These are phyloP conservation scores for Apodemia hepburni DNA, from an alignment of 2,888 invertebrate species.

Conservation along the genomic window DNA sequence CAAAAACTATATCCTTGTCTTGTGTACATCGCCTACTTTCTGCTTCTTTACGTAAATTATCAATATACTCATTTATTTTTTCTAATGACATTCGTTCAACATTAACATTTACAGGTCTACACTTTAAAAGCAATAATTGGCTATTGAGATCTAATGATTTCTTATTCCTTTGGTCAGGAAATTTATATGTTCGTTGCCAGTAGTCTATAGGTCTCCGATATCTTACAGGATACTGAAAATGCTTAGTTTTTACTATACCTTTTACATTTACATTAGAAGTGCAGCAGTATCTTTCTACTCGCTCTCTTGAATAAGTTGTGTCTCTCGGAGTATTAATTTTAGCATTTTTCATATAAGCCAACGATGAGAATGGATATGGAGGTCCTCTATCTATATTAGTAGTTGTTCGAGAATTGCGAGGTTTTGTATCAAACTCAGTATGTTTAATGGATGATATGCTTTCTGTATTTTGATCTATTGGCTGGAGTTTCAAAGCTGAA, in stretches of 20 bases:
- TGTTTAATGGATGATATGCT: slow-evolving; percentile 29
- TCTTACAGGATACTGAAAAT: slow-evolving; percentile 59
- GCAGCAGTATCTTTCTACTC: slow-evolving; percentile 69
- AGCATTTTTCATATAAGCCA: slow-evolving; percentile 61
- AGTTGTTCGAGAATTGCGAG: slow-evolving; percentile 54
- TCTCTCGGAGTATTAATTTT: slow-evolving; percentile 56
- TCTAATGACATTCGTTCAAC: slow-evolving; percentile 61
- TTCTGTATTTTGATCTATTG: slow-evolving; percentile 38
- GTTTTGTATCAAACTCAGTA: slow-evolving; percentile 40
- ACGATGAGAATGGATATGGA: slow-evolving; percentile 71
- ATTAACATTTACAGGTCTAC: slow-evolving; percentile 68
- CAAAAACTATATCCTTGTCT: slow-evolving; percentile 69
- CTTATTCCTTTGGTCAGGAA: slow-evolving; percentile 66
- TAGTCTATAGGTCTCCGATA: slow-evolving; percentile 70
- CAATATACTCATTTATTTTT: slow-evolving; percentile 63
- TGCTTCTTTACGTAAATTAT: slow-evolving; percentile 50
- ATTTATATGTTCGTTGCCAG: slow-evolving; percentile 63
- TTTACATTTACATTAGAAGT: slow-evolving; percentile 48
- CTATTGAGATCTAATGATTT: slow-evolving; percentile 60
- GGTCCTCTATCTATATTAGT: slow-evolving; percentile 62
- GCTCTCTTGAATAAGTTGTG: slow-evolving; percentile 54
- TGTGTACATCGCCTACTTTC: slow-evolving; percentile 40
- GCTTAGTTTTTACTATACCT: slow-evolving; percentile 59
- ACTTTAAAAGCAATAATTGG: slow-evolving; percentile 73
- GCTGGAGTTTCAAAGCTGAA: slow-evolving; percentile 57